Base-by-base conservation (phyloP, 2,797 vertebrate species). In the Intellagama lesueurii region DNA sequence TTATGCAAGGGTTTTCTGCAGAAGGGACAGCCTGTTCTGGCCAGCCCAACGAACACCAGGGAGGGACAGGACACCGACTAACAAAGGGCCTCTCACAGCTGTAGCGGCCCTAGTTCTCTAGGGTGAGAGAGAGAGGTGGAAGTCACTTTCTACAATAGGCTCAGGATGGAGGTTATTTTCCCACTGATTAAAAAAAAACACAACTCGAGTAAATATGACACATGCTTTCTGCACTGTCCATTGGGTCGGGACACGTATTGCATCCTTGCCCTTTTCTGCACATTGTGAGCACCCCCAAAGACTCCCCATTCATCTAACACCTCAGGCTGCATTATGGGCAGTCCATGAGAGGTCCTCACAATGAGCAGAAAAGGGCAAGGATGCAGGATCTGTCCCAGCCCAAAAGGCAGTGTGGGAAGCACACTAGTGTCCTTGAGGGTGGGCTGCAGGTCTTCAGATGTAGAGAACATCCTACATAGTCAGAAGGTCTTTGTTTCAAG, bases 1-100 rank as follows among this genome's bases (percentile, higher is more conserved):
- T 95, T 95, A 95, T 94, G 94, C 95, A 95, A 96, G 91, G 91
- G 94, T 81, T 90, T 95, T 93, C 92, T 92, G 92, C 83, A 73
- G 83, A 93, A 95, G 93, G 92, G 90, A 94, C 94, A 95, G 93
- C 72, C 83, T 95, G 93, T 95, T 91, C 93, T 91, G 0, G 0
- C 72, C 90, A 91, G 91, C 91, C 78, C 49, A 0, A 94, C 44
- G 0, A 92, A 77, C 47, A 0, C 82, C 84, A 81, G 92, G 84
- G 92, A 82, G 24, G 52, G 40, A 44, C 86, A 11, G 91, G 91
- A 89, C 78, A 82, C 72, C 0, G 1, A 75, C 87, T 90, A 94
- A 94, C 91, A 95, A 95, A 95, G 92, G 93, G 73, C 93, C 92
- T 96, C 94, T 94, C 92, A 83, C 70, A 94, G 89, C 84, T 90